Base-by-base conservation (phyloP, 2,888 invertebrate genomes). In the Brenthis daphne region DNA sequence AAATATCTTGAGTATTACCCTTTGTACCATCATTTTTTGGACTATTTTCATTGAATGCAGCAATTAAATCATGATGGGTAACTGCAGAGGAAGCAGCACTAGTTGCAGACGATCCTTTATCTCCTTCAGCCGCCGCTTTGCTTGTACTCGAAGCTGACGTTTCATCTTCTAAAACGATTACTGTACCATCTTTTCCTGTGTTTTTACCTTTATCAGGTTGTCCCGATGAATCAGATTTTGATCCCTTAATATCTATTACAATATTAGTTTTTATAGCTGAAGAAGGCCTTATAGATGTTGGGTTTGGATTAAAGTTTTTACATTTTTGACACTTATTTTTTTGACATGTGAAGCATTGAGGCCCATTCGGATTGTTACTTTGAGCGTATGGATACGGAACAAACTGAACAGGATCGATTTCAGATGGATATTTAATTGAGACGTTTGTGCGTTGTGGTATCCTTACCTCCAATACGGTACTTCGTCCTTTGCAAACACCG, bases 221-320 rank as follows among this genome's bases (percentile, higher is more conserved):
- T 1, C 37, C 24, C n/a, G 43, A 4, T 13, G 54, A 48, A 47
- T 75, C 50, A 55, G 56, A 55, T 65, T 71, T 71, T 50, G 69
- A 66, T 61, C 73, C 67, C 29, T 61, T 74, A 3, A 78, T 74
- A 43, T 82, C 79, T 57, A 86, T 77, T 3, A 78, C 73, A 50
- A 87, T 79, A 29, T 79, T 80, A 0, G 81, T 75, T 60, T 71
- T 76, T 57, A 73, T 67, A 13, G 61, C 29, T 11, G 68, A 29
- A 29, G 64, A 57, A 1, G 48, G 53, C 3, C 48, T 48, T n/a
- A 12, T 12, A 14, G 66, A 63, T 12, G 72, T 20, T 51, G 64
- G 47, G 6, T 50, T 54, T 33, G 54, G 68, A 24, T 67, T 56
- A 6, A 68, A 69, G 8, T 51, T 67, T n/a, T 65, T 56, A 61